These are phyloP conservation scores for Gavia stellata DNA, from an alignment of 2,113 vertebrate genomes.

Conservation along the genomic window DNA sequence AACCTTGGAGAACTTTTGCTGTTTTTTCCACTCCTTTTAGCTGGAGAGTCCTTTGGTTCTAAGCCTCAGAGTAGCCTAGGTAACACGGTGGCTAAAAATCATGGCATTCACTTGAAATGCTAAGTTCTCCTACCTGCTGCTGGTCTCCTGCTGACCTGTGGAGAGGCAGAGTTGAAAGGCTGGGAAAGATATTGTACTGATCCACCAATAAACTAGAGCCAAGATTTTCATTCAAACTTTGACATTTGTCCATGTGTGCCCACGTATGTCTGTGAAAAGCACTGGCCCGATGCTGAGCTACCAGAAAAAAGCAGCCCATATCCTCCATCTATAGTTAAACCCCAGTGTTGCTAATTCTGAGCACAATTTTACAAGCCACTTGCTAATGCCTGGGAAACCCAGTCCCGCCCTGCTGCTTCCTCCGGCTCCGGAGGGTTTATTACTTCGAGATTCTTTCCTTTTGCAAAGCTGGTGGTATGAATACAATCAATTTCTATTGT, in stretches of 20 bases:
- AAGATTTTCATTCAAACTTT: background rate
- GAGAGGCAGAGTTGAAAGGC: background rate
- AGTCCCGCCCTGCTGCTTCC: background rate
- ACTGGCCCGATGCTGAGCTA: background rate
- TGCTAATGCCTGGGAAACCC: background rate
- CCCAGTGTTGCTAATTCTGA: background rate
- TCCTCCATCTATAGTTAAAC: background rate
- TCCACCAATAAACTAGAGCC: background rate
- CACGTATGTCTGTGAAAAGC: background rate
- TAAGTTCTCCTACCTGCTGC: background rate
- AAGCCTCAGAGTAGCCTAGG: background rate
- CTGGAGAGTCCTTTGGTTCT: constrained; percentile 10
- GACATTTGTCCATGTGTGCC: background rate
- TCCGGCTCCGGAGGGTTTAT: background rate
- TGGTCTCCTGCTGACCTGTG: background rate
- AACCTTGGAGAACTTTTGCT: background rate
- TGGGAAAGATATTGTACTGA: background rate
- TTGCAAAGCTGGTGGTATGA: background rate
- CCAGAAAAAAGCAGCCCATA: background rate
- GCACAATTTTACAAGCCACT: background rate
- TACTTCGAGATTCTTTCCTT: background rate
- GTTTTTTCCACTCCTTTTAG: background rate
- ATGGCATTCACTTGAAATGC: background rate
- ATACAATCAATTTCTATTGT: background rate
- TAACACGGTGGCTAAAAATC: background rate